These are phyloP conservation scores for Cichlasoma orientale DNA, from an alignment of 2,797 vertebrate species.

Conservation along the genomic window DNA sequence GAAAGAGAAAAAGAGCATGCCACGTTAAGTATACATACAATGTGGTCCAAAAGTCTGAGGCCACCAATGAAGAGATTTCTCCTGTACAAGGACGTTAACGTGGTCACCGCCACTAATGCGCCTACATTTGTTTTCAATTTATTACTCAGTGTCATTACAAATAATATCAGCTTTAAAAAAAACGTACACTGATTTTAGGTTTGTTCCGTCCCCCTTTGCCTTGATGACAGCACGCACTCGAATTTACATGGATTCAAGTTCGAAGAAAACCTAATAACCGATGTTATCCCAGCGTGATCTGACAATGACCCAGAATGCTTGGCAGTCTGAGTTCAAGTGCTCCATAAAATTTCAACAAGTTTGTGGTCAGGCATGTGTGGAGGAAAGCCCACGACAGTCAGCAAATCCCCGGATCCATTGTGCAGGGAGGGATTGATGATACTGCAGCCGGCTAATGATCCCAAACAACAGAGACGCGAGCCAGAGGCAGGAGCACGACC, in stretches of 20 bases:
- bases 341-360: neutral
- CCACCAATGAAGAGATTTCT: neutral
- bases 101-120: neutral
- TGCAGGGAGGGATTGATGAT: neutral
- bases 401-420: neutral
- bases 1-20: neutral
- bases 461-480: neutral
- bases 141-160: neutral
- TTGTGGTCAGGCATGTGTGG: slow-evolving; percentile 4
- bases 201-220: neutral
- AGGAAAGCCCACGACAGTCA: neutral
- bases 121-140: neutral
- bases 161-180: neutral
- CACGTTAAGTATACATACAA: neutral
- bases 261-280: neutral
- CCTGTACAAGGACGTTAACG: neutral
- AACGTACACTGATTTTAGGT: neutral
- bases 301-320: neutral
- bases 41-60: neutral
- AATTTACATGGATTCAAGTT: neutral
- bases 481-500: neutral
- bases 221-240: neutral
- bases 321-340: neutral
- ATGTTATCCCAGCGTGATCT: neutral
- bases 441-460: neutral